These are phyloP conservation scores for Amphipoea oculea DNA, from an alignment of 2,888 invertebrate genomes.

Conservation along the genomic window DNA sequence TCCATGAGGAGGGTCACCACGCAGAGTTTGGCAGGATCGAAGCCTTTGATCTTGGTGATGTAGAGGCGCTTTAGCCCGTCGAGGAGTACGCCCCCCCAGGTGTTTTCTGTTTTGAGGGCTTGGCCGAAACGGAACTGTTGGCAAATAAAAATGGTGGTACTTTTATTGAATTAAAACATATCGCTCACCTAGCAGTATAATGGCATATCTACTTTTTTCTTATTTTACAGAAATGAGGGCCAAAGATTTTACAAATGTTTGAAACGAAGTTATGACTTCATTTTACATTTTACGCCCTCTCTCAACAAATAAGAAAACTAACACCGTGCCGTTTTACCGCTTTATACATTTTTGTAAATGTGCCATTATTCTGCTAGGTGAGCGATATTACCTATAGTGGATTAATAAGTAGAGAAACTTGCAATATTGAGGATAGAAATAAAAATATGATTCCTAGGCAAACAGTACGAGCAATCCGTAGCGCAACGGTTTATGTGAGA, in stretches of 20 bases:
- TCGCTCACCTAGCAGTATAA: too few species aligned
- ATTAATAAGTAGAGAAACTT: not conserved
- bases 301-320: too few species aligned
- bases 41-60: slow-evolving; percentile 96
- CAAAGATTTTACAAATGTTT: too few species aligned
- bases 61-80: slow-evolving; percentile 96
- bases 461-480: not conserved
- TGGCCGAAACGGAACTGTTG: slow-evolving; percentile 97
- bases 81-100: slow-evolving; percentile 92
- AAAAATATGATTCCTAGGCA: not conserved
- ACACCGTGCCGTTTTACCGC: too few species aligned
- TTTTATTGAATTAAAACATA: not conserved
- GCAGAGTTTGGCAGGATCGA: slow-evolving; percentile 94
- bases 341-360: too few species aligned
- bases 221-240: too few species aligned
- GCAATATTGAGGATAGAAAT: not conserved
- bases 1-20: slow-evolving; percentile 99
- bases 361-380: too few species aligned
- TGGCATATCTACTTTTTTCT: too few species aligned
- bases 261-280: too few species aligned
- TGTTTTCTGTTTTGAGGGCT: slow-evolving; percentile 91
- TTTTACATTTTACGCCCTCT: too few species aligned
- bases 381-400: not conserved
- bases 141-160: not conserved
- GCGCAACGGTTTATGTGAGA: not conserved